Evolutionary conservation across 2,113 vertebrate genomes (phyloP).

Genomic region (Gymnarchus niloticus): DNA sequence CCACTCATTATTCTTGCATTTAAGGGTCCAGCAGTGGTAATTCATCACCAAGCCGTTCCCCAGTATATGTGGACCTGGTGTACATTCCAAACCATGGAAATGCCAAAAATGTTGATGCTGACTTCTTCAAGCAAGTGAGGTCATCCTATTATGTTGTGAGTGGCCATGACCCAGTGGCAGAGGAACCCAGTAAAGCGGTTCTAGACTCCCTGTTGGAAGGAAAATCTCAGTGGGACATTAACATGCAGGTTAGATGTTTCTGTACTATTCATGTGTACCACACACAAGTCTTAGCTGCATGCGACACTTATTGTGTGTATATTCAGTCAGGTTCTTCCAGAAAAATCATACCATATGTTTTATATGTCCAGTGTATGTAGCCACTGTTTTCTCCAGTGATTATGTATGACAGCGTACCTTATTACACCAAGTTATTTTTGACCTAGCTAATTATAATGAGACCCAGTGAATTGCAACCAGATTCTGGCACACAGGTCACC

Average conservation of each 20-base stretch:
- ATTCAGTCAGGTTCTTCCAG: neutral
- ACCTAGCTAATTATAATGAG: too few relatives aligned
- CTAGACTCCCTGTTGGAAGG: conserved; percentile 89
- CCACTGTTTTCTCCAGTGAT: too few relatives aligned
- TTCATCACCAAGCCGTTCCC: conserved; percentile 73
- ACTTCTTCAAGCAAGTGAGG: conserved; percentile 90
- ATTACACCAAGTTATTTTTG: neutral
- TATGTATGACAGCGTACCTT: too few relatives aligned
- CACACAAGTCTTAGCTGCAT: neutral
- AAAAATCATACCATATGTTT: neutral
- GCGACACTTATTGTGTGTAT: neutral
- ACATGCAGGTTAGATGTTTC: conserved; percentile 74
- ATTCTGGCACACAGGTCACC: conserved; percentile 70
- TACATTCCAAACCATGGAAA: conserved; percentile 97
- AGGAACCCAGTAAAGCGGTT: conserved; percentile 85
- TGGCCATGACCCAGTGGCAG: conserved; percentile 79
- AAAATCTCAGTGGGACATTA: conserved; percentile 87
- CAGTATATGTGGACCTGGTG: conserved; percentile 90
- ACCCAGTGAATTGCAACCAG: neutral
- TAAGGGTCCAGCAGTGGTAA: conserved; percentile 74
- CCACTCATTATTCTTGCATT: conserved; percentile 20
- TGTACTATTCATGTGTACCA: neutral
- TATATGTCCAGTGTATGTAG: neutral
- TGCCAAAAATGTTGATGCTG: conserved; percentile 86
- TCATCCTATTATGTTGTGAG: conserved; percentile 96